Percentiles rank a stretch among this genome's conserved stretches.
These are phyloP conservation scores for Dicyrtomina minuta DNA, from an alignment of 2,888 invertebrate genomes.

Conservation along the genomic window DNA sequence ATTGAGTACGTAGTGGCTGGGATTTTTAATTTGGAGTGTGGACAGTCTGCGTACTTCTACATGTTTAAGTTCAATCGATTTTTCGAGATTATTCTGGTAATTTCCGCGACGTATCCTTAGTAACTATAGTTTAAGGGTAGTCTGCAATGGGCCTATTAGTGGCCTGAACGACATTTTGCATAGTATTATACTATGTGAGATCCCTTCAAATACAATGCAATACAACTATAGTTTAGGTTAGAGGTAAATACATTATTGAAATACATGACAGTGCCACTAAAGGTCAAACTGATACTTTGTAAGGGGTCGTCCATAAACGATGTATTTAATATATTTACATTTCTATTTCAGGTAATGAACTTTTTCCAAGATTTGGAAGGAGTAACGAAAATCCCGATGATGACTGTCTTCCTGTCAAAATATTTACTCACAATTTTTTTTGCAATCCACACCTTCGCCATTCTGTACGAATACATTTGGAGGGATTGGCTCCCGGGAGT, in stretches of 20 bases:
- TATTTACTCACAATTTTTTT: constrained; percentile 33
- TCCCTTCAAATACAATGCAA: too few species aligned
- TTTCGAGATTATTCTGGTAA: constrained; percentile 38
- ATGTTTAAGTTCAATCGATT: constrained; percentile 45
- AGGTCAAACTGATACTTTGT: too few species aligned
- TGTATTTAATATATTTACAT: too few species aligned
- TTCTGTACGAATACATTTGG: constrained; percentile 36
- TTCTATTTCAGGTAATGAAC: constrained; percentile 7
- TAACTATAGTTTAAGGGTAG: too few species aligned
- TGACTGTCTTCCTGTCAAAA: constrained; percentile 35
- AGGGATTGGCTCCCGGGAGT: constrained; percentile 22
- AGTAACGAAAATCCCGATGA: constrained; percentile 23
- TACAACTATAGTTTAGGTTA: too few species aligned
- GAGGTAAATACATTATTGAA: too few species aligned
- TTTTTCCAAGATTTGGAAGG: constrained; percentile 32
- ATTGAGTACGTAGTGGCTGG: constrained; percentile 44
- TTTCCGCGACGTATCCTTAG: too few species aligned
- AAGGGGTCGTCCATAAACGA: too few species aligned
- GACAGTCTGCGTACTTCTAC: constrained; percentile 41
- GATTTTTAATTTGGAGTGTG: background rate
- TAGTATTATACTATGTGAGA: too few species aligned
- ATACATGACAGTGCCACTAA: too few species aligned
- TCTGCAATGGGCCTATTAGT: too few species aligned
- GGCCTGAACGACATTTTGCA: too few species aligned
- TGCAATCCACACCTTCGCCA: constrained; percentile 42